Base-by-base conservation (phyloP, 2,888 invertebrate genomes). In the Thereva unica region DNA sequence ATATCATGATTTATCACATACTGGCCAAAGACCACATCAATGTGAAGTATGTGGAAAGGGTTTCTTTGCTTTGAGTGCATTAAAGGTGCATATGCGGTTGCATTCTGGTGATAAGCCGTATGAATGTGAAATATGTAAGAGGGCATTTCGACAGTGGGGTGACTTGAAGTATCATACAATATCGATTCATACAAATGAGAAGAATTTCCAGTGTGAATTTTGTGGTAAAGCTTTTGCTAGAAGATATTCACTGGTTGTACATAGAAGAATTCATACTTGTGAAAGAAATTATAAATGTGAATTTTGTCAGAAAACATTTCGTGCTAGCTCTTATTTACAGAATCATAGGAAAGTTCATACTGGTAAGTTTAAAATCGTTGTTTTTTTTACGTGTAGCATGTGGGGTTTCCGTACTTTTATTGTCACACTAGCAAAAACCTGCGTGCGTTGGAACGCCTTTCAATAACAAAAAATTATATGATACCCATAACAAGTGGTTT, bases 151-250 rank as follows among this genome's bases (percentile, higher is more conserved):
- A 0, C 93, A 93, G 78, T 92, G 92, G 91, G 92, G 93, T 67
- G 94, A 94, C 78, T 84, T 94, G 57, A 92, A 92, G 75, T 93
- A 93, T 78, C 94, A 95, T 80, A 87, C 87, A 68, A 89, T 88
- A 40, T 93, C 93, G 3, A 84, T 92, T 70, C 94, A 94, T 77
- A 90, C 91, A 6, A 87, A 88, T 52, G 85, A 91, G 79, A 92
- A 92, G 78, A 87, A 89, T 71, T 92, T 89, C 78, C 93, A 93
- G 76, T 94, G 94, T 77, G 93, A 93, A 75, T 94, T 89, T 77
- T 94, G 94, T 76, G 90, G 89, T 64, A 94, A 94, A 76, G 90
- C 92, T 75, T 95, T 94, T 80, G 92, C 93, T 0, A 84, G 94
- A 3, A 75, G 93, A 74, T 95, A 94, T 78, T 93, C 93, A 0